phyloP scores from a whole-genome alignment of 2,888 invertebrate species.

The Drosophila melanosoma region DNA sequence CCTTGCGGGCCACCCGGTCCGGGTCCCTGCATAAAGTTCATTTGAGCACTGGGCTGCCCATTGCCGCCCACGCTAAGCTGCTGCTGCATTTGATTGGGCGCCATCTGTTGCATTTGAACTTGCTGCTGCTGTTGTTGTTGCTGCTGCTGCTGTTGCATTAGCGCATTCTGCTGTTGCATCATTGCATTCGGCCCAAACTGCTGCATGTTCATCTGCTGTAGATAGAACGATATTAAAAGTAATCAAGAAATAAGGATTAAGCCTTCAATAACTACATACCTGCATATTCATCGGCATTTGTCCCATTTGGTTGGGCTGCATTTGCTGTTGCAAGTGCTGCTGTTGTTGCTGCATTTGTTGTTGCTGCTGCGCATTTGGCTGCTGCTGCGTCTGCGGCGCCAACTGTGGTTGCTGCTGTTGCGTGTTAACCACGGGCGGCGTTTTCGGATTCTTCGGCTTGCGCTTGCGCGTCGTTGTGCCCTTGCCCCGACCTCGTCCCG shows the following conservation, averaged over 20 bases:
- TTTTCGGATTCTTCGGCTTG: constrained; percentile 85
- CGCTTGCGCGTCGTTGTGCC: constrained; percentile 83
- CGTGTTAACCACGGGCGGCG: constrained; percentile 82
- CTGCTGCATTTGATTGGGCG: constrained; percentile 81
- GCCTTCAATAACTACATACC: constrained; percentile 53
- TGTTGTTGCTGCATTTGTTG: constrained; percentile 85
- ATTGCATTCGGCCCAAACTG: constrained; percentile 83
- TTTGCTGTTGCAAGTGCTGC: constrained; percentile 81
- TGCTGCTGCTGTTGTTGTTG: constrained; percentile 76
- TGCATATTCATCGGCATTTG: constrained; percentile 85
- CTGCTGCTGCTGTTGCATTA: constrained; percentile 85
- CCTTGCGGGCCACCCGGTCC: constrained; percentile 71
- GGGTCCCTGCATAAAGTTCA: constrained; percentile 83
- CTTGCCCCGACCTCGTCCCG: constrained; percentile 83
- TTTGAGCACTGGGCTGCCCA: constrained; percentile 81
- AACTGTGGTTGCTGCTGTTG: constrained; percentile 84
- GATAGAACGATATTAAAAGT: neutral
- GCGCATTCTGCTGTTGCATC: constrained; percentile 60
- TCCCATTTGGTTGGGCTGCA: constrained; percentile 82
- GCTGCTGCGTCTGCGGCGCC: constrained; percentile 70
- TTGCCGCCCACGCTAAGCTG: constrained; percentile 80
- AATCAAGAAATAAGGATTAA: neutral
- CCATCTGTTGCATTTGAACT: constrained; percentile 82
- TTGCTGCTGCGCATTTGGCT: constrained; percentile 82
- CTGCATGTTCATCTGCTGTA: constrained; percentile 84